Evolutionary conservation across 2,888 invertebrate genomes (phyloP).

Genomic region (Chaetoderma sp.): DNA sequence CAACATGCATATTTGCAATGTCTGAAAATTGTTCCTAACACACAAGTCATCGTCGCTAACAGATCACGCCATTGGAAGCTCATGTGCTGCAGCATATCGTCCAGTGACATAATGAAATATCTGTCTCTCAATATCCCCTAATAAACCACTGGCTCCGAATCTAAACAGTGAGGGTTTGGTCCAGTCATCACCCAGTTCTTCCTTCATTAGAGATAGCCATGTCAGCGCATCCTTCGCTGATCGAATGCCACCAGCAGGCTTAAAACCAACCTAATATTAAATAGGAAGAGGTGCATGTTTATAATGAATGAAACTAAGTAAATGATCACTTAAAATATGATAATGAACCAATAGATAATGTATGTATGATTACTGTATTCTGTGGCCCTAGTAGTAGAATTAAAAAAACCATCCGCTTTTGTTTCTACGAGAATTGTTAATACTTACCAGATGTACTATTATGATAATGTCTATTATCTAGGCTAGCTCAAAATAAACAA

Average conservation of each 20-base stretch:
- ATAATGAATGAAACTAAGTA: neutral
- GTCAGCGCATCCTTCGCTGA: conserved; percentile 85
- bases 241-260: conserved; percentile 97
- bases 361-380: too few relatives aligned
- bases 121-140: conserved; percentile 80
- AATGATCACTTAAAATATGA: too few relatives aligned
- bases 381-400: too few relatives aligned
- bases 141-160: conserved; percentile 92
- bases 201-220: conserved; percentile 87
- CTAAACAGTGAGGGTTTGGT: conserved; percentile 83
- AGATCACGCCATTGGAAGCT: conserved; percentile 66
- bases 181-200: conserved; percentile 90
- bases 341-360: too few relatives aligned
- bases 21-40: too few relatives aligned
- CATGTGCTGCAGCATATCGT: conserved; percentile 64
- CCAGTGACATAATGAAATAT: conserved; percentile 66
- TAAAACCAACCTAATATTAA: conserved; percentile 85
- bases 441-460: too few relatives aligned
- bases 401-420: too few relatives aligned
- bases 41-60: too few relatives aligned
- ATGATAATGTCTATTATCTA: too few relatives aligned
- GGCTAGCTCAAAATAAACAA: too few relatives aligned
- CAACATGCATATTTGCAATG: too few relatives aligned
- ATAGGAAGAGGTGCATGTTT: conserved; percentile 33
- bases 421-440: too few relatives aligned